Evolutionary conservation across 64 coral and sea anemone species (phyloP), one percentile per base, ranked within the genome.

Genomic region (Montipora efflorescens): DNA sequence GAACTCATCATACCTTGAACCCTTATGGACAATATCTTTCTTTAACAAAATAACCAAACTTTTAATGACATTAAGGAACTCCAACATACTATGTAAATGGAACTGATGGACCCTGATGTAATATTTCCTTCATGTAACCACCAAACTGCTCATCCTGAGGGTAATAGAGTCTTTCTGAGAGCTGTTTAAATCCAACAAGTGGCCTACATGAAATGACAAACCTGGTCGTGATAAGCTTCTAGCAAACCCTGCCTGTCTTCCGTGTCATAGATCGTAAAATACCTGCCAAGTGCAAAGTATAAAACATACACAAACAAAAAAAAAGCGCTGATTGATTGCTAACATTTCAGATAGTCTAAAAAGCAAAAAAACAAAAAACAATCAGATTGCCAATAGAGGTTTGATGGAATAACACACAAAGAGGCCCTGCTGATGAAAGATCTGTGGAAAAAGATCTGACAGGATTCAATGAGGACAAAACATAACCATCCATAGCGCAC

Each of bases 151-250:
- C 0, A 57, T 5, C 11, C 6, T 6, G 53, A 57, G 53, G 6
- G 7, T 57, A 6, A 57, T 8, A 4, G 53, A 4, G 7, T 11
- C 53, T 11, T 57, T 57, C 53, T 57, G 6, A 57, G 7, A 1
- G 53, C 6, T 57, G 53, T 11, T 57, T 8, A 11, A 57, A 8
- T 57, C 53, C 53, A 6, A 11, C 53, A 57, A 57, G 53, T 57
- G 53, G 53, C 61, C 9, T 3, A 14, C 61, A 14, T 64, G 61
- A 64, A 64, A 12, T 64, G 61, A 64, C 61, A 64, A 47, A 96
- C 98, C 89, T 99, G 95, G 67, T 99, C 98, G 64, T 99, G 95
- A 64, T 99, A 99, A 4, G 98, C 98, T 51, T 96, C 95, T 6
- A 99, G 72, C 57, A 99, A 67, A 18, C 92, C 83, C 23, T 99